These are phyloP conservation scores for Microtus oregoni DNA, from an alignment of 2,113 vertebrate species.

Conservation along the genomic window DNA sequence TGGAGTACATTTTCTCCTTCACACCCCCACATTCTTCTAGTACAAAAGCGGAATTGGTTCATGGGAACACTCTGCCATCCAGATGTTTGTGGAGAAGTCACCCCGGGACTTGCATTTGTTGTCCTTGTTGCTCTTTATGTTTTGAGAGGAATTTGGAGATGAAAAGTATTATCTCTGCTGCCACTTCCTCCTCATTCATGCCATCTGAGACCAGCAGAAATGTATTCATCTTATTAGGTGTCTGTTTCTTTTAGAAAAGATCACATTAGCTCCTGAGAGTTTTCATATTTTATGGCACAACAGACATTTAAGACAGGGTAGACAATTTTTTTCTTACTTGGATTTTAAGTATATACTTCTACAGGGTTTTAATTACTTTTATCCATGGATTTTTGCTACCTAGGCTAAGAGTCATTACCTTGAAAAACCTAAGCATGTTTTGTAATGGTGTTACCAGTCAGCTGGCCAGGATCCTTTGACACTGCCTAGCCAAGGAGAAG, in stretches of 20 bases:
- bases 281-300: slow-evolving; percentile 19
- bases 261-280: background rate
- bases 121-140: background rate
- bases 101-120: background rate
- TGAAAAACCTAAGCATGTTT: background rate
- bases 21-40: no score
- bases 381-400: background rate
- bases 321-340: background rate
- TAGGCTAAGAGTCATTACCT: background rate
- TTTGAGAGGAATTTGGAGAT: background rate
- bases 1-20: no score
- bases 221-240: background rate
- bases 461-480: background rate
- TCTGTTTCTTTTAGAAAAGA: background rate
- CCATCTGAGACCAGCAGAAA: background rate
- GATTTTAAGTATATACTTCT: background rate
- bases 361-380: background rate
- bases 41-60: no score
- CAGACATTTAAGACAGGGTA: background rate
- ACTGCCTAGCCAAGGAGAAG: background rate
- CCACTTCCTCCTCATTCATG: background rate
- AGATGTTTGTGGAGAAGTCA: background rate
- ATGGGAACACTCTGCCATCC: no score
- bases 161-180: background rate
- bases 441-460: background rate